A percentile compares a stretch with the other conserved stretches of the same genome.
Conservation (phyloP, 37 sponge, comb jelly and placozoan genomes). For the Dysidea cf. avara region DNA sequence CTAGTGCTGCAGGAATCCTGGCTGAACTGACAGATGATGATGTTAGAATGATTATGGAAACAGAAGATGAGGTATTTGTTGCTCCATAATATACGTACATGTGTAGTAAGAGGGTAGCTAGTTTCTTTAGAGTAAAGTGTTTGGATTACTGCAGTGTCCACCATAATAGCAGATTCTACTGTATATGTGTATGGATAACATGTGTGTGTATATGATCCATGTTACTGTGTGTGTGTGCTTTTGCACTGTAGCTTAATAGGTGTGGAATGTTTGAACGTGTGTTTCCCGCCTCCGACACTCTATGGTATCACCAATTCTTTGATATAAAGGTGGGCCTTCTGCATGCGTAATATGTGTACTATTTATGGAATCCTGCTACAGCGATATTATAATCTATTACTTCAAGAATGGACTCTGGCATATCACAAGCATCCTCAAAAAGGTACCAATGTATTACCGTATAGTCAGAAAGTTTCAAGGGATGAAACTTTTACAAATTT, state of each 20-base stretch:
- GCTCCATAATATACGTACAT: not conserved
- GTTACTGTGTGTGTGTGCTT: not conserved
- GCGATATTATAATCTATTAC: slow-evolving; percentile 85
- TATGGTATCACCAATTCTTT: slow-evolving; percentile 66
- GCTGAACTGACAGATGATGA: slow-evolving; percentile 90
- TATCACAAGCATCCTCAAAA: slow-evolving; percentile 28
- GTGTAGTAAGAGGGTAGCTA: not conserved
- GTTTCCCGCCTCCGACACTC: slow-evolving; percentile 53
- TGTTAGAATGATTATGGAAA: slow-evolving; percentile 65
- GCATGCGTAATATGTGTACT: not conserved
- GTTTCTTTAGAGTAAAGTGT: not conserved
- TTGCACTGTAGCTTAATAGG: slow-evolving; percentile 38
- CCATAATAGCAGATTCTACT: too few relatives aligned
- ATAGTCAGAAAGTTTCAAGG: too few relatives aligned
- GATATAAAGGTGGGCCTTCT: slow-evolving; percentile 56
- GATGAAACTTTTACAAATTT: too few relatives aligned
- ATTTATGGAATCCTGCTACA: slow-evolving; percentile 29
- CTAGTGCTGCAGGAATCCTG: slow-evolving; percentile 56
- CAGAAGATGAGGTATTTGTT: slow-evolving; percentile 86
- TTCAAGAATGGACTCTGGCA: slow-evolving; percentile 62
- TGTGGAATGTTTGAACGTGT: slow-evolving; percentile 80
- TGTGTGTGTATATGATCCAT: not conserved
- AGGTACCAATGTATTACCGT: too few relatives aligned
- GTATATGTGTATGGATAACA: too few relatives aligned
- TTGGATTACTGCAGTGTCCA: too few relatives aligned